Percentiles rank a stretch among this genome's conserved stretches.
Conservation (phyloP, 2,888 invertebrate species). For the Hyles lineata region DNA sequence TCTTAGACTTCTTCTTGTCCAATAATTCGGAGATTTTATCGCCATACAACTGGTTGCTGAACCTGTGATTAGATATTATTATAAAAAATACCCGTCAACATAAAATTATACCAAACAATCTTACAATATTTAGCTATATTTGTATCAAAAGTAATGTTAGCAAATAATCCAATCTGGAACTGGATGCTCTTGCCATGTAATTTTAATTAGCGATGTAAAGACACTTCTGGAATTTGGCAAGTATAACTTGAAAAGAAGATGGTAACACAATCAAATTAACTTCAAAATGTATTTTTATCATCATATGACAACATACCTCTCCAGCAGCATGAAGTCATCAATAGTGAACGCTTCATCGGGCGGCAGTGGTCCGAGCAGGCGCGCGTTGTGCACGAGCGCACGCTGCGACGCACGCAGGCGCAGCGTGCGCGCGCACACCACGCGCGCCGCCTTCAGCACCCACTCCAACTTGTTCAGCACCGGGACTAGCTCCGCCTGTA, state of each 20-base stretch:
- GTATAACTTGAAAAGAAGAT: no score
- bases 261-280: no score
- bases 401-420: constrained; percentile 87
- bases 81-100: neutral
- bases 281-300: no score
- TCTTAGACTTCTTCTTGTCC: constrained; percentile 76
- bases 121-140: no score
- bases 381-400: constrained; percentile 94
- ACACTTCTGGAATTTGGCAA: no score
- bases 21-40: constrained; percentile 89
- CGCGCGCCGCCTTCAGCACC: constrained; percentile 87
- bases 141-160: no score
- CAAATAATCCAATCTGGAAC: no score
- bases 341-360: constrained; percentile 90
- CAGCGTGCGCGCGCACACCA: constrained; percentile 89
- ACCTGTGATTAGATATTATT: constrained; percentile 62
- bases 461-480: constrained; percentile 86
- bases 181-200: no score
- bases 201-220: no score
- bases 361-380: constrained; percentile 93
- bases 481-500: constrained; percentile 80
- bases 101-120: neutral
- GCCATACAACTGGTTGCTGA: constrained; percentile 88
- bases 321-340: constrained; percentile 96
- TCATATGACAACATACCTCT: constrained; percentile 79